A percentile compares a stretch with the other conserved stretches of the same genome.
Evolutionary conservation across 1,140 invertebrate species (phyloP).

Genomic region (Atta texana): DNA sequence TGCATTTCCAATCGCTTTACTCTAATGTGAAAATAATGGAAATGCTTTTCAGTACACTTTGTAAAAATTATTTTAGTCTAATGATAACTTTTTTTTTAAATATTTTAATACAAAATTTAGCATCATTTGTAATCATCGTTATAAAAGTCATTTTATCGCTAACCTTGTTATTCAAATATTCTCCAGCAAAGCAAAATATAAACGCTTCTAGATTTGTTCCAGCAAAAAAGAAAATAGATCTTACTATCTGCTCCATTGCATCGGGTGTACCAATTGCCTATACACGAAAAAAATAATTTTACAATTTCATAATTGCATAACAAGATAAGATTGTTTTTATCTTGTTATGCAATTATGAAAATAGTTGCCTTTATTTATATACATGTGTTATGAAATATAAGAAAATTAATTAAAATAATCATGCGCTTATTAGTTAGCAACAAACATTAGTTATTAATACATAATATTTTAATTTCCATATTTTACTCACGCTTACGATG

Average conservation of each 20-base stretch:
- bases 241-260: slow-evolving; percentile 20
- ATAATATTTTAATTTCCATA: background rate
- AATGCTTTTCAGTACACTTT: background rate
- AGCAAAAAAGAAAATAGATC: slow-evolving; percentile 50
- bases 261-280: slow-evolving; percentile 45
- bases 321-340: background rate
- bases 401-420: slow-evolving; percentile 14
- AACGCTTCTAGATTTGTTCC: slow-evolving; percentile 62
- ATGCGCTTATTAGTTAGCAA: background rate
- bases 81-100: background rate
- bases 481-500: slow-evolving; percentile 57
- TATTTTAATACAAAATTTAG: background rate
- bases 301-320: no score
- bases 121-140: no score
- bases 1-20: slow-evolving; percentile 38
- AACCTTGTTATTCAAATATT: slow-evolving; percentile 64
- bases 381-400: background rate
- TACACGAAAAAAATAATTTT: background rate
- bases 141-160: background rate
- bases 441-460: background rate
- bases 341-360: background rate
- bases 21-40: slow-evolving; percentile 28
- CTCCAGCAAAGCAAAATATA: slow-evolving; percentile 63
- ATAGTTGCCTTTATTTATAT: background rate
- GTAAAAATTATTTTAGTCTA: background rate